These are phyloP conservation scores for Triops longicaudatus DNA, from an alignment of 1,140 invertebrate genomes.

Conservation along the genomic window DNA sequence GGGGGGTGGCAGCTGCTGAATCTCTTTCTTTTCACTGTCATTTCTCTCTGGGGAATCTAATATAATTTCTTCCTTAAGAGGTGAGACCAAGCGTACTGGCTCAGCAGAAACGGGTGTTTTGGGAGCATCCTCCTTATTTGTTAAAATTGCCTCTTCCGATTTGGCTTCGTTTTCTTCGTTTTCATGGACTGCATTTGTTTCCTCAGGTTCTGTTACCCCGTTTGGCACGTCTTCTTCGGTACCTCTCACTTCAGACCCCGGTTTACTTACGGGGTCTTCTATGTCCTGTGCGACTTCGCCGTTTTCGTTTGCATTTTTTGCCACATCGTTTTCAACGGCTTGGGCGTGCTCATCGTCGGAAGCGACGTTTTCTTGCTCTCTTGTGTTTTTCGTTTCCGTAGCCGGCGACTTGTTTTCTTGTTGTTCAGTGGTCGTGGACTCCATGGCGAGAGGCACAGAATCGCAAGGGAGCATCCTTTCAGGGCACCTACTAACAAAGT, in stretches of 20 bases:
- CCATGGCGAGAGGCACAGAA: conserved; percentile 9
- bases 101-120: not conserved
- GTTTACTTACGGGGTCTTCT: not conserved
- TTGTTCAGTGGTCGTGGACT: not conserved
- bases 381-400: not conserved
- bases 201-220: not conserved
- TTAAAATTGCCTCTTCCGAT: not conserved
- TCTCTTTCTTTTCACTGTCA: not conserved
- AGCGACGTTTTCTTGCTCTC: not conserved
- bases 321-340: not conserved
- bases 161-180: not conserved
- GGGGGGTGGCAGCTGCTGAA: not conserved
- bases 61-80: not conserved
- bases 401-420: not conserved
- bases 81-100: not conserved
- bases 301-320: not conserved
- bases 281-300: not conserved
- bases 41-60: not conserved
- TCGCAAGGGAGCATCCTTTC: not conserved
- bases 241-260: not conserved
- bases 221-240: conserved; percentile 15
- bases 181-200: not conserved
- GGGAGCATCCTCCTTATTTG: not conserved
- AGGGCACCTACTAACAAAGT: not conserved
- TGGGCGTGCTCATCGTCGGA: not conserved